These are phyloP conservation scores for Tetragonula clypearis DNA, from an alignment of 1,140 invertebrate species.

Conservation along the genomic window DNA sequence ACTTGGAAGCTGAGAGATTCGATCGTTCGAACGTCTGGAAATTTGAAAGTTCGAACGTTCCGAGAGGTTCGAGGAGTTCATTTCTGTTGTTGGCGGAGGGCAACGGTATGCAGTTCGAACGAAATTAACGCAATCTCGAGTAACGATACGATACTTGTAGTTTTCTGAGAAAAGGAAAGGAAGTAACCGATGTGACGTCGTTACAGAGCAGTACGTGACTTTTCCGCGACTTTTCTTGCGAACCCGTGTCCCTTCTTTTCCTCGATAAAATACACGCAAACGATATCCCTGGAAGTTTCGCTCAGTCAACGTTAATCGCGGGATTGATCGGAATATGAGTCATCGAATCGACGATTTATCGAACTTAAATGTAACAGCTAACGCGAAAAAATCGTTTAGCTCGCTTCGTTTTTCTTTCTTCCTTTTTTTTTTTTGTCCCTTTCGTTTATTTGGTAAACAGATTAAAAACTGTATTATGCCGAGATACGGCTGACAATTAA, in stretches of 20 bases:
- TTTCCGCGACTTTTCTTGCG: constrained; percentile 20
- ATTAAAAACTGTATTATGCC: too few species aligned
- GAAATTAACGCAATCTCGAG: constrained; percentile 30
- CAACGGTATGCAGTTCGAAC: too few species aligned
- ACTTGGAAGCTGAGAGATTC: neutral
- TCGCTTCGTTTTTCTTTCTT: too few species aligned
- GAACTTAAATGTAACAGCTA: too few species aligned
- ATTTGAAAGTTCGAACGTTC: neutral
- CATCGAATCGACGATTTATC: too few species aligned
- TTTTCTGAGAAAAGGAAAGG: neutral
- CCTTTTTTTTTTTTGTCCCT: too few species aligned
- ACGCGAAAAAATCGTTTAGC: too few species aligned
- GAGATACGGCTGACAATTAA: too few species aligned
- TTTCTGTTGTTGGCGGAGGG: too few species aligned
- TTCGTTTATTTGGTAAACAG: too few species aligned
- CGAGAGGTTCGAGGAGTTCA: neutral
- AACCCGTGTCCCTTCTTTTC: neutral
- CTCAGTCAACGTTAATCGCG: neutral
- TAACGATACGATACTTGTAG: constrained; percentile 25
- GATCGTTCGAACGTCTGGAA: neutral
- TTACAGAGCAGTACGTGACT: constrained; percentile 42
- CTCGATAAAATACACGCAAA: neutral
- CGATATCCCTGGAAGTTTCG: neutral
- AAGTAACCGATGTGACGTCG: constrained; percentile 1
- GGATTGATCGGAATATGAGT: neutral